Evolutionary conservation across 2,113 vertebrate species (phyloP).

Genomic region (Pangasianodon gigas): DNA sequence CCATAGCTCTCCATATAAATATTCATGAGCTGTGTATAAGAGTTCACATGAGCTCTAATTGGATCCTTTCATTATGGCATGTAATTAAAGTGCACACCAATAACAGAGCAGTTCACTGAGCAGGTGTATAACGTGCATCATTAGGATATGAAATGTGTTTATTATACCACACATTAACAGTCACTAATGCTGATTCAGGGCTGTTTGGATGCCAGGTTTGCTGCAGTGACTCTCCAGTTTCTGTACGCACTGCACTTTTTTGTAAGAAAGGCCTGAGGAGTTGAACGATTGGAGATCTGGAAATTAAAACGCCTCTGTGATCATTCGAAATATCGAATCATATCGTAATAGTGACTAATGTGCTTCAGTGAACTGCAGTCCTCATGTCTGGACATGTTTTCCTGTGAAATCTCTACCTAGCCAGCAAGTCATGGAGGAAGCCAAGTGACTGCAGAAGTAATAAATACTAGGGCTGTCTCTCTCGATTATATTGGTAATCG

Average conservation of each 20-base stretch:
- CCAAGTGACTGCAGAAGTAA: neutral
- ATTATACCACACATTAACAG: too few relatives aligned
- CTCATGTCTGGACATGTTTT: neutral
- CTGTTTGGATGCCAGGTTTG: neutral
- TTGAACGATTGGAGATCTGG: neutral
- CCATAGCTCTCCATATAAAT: neutral
- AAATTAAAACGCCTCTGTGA: neutral
- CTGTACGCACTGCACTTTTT: neutral
- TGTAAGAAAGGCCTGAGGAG: neutral
- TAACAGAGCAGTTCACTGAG: neutral
- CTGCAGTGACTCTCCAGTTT: neutral
- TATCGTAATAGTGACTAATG: neutral
- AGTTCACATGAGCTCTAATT: neutral
- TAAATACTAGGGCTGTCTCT: neutral
- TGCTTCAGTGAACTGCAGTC: neutral
- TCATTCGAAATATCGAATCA: neutral
- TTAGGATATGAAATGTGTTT: neutral
- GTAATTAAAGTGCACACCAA: neutral
- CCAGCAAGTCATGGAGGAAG: neutral
- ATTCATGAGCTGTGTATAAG: slow-evolving; percentile 1
- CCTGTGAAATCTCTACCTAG: neutral
- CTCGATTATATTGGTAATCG: too few relatives aligned
- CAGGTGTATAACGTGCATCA: neutral
- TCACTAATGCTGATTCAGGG: neutral
- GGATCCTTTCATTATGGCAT: neutral